These are phyloP conservation scores for Lacerta bilineata DNA, from an alignment of 2,797 vertebrate species.

Conservation along the genomic window DNA sequence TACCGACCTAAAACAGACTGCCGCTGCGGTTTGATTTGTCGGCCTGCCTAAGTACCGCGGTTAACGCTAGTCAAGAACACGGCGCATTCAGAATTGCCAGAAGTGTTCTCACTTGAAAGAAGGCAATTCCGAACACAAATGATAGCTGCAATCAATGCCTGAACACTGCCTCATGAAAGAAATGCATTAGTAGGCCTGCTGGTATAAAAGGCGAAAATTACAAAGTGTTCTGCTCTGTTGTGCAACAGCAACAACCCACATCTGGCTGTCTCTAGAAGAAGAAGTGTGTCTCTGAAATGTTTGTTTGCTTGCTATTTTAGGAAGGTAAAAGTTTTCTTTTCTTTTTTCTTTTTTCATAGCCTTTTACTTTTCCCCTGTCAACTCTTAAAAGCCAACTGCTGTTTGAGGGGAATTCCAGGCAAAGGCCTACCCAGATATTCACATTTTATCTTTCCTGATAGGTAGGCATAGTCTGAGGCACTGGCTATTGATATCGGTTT, in stretches of 20 bases:
- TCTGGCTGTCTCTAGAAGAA: constrained; percentile 19
- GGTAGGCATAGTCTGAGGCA: background rate
- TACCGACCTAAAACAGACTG: background rate
- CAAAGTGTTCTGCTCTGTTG: constrained; percentile 6
- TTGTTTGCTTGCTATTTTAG: constrained; percentile 26
- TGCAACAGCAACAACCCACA: background rate
- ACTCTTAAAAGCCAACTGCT: constrained; percentile 7
- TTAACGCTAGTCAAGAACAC: background rate
- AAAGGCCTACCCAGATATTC: background rate
- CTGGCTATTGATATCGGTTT: background rate
- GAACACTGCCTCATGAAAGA: background rate
- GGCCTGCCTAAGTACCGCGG: background rate
- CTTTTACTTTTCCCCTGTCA: background rate
- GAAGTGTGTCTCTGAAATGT: background rate
- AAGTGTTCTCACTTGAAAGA: constrained; percentile 25
- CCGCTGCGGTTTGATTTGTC: background rate
- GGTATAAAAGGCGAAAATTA: background rate
- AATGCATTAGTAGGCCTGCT: background rate
- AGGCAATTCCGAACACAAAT: constrained; percentile 17
- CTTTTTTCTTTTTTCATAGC: background rate
- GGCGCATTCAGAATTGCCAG: constrained; percentile 1
- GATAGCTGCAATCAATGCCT: constrained; percentile 12
- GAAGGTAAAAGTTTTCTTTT: background rate
- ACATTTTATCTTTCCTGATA: background rate
- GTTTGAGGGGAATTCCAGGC: background rate